Conservation (phyloP, 1,140 invertebrate species). For the Microvelia longipes region DNA sequence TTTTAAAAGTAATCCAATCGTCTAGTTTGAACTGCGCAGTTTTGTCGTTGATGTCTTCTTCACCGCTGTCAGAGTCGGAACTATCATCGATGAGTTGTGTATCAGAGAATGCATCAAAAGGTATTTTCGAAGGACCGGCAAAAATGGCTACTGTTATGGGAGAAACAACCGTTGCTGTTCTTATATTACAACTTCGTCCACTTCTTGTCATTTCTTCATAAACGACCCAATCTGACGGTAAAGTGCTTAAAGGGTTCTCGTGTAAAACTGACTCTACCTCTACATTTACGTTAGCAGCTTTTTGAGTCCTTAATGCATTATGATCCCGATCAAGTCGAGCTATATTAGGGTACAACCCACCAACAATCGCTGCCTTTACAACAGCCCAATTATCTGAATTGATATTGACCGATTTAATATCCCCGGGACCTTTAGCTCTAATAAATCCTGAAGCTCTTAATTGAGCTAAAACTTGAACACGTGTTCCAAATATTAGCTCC, state of each 20-base stretch:
- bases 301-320: conserved; percentile 42
- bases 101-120: conserved; percentile 40
- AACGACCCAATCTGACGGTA: conserved; percentile 68
- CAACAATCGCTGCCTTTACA: conserved; percentile 75
- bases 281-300: conserved; percentile 20
- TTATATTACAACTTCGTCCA: conserved; percentile 46
- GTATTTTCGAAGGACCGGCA: conserved; percentile 50
- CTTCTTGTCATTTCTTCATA: conserved; percentile 65
- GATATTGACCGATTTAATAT: conserved; percentile 60
- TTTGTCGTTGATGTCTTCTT: conserved; percentile 41
- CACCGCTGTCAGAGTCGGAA: conserved; percentile 31
- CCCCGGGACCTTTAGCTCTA: conserved; percentile 41
- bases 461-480: conserved; percentile 67
- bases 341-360: conserved; percentile 76
- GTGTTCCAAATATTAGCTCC: conserved; percentile 66
- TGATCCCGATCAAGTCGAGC: conserved; percentile 48
- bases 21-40: conserved; percentile 49
- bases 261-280: background rate
- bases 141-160: conserved; percentile 65
- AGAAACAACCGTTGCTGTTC: conserved; percentile 59
- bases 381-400: conserved; percentile 84
- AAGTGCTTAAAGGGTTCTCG: conserved; percentile 16
- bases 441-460: conserved; percentile 74
- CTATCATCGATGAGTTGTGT: conserved; percentile 24
- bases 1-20: conserved; percentile 63